Conservation (phyloP, 2,113 vertebrate genomes). For the Sebastes fasciatus region DNA sequence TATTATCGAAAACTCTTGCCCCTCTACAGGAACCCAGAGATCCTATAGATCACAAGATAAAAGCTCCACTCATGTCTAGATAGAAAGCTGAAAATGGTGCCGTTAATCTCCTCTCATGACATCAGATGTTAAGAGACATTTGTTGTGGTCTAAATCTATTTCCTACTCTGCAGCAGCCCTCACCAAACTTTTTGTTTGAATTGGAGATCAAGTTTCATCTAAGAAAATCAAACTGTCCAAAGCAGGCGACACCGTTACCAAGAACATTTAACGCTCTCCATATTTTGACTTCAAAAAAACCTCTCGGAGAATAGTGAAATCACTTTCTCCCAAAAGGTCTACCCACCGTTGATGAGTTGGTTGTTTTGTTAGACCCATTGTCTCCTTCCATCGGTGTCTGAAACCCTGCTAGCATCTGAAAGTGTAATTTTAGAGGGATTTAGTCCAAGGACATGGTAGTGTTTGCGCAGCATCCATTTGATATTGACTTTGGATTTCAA, state of each 20-base stretch:
- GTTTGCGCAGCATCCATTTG: neutral
- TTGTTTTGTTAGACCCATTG: accelerated
- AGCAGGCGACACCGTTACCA: neutral
- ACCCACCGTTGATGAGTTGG: neutral
- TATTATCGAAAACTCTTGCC: too few species aligned
- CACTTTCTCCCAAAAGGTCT: neutral
- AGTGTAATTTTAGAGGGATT: neutral
- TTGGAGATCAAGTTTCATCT: neutral
- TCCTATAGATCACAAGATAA: neutral
- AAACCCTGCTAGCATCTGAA: neutral
- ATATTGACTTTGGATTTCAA: neutral
- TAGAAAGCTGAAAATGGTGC: neutral
- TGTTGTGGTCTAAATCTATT: neutral
- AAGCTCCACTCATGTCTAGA: too few species aligned
- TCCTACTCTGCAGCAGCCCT: neutral
- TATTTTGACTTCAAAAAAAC: neutral
- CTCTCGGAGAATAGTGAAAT: neutral
- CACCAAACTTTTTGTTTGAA: neutral
- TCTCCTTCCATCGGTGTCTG: neutral
- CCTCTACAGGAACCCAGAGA: too few species aligned
- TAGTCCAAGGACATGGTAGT: neutral
- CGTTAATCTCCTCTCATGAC: neutral
- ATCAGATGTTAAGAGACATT: neutral
- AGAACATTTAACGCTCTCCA: neutral
- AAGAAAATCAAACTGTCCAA: neutral